A percentile compares a stretch with the other conserved stretches of the same genome.
Conservation (phyloP, 2,888 invertebrate species). For the Acronicta aceris region DNA sequence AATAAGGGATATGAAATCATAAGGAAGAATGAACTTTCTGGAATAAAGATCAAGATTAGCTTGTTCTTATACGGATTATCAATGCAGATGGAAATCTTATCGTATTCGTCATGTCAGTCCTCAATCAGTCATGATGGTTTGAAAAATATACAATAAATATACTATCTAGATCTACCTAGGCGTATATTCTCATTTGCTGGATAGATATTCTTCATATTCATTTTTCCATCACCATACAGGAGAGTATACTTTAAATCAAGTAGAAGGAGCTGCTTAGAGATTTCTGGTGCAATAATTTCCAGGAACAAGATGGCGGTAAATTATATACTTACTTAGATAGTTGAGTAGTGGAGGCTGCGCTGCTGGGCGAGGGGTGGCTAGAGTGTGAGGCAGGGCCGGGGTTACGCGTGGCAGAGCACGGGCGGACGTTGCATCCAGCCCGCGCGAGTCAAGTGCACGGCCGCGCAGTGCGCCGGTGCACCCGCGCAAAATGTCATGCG, state of each 20-base stretch:
- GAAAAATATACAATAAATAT: too few species aligned
- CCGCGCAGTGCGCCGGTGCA: constrained; percentile 77
- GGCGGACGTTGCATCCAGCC: constrained; percentile 81
- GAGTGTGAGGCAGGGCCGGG: constrained; percentile 52
- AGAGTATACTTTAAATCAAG: constrained; percentile 9
- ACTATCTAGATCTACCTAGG: neutral
- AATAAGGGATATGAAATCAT: too few species aligned
- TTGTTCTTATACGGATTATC: too few species aligned
- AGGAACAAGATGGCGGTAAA: constrained; percentile 66
- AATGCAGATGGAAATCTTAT: too few species aligned
- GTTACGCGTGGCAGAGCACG: constrained; percentile 70
- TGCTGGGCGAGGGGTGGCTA: constrained; percentile 49
- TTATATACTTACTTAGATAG: constrained; percentile 54
- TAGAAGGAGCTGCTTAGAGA: constrained; percentile 22
- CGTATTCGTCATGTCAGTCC: too few species aligned
- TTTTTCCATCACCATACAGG: constrained; percentile 7
- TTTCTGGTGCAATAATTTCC: constrained; percentile 50
- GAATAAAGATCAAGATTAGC: too few species aligned
- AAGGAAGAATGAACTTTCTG: too few species aligned
- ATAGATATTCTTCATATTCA: neutral
- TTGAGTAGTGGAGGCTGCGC: constrained; percentile 49
- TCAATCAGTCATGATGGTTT: too few species aligned
- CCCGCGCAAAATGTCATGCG: constrained; percentile 79
- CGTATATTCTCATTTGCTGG: too few species aligned
- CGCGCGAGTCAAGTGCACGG: constrained; percentile 85